A percentile compares a stretch with the other conserved stretches of the same genome.
Conservation (phyloP, 2,888 invertebrate genomes). For the Amphipoea oculea region DNA sequence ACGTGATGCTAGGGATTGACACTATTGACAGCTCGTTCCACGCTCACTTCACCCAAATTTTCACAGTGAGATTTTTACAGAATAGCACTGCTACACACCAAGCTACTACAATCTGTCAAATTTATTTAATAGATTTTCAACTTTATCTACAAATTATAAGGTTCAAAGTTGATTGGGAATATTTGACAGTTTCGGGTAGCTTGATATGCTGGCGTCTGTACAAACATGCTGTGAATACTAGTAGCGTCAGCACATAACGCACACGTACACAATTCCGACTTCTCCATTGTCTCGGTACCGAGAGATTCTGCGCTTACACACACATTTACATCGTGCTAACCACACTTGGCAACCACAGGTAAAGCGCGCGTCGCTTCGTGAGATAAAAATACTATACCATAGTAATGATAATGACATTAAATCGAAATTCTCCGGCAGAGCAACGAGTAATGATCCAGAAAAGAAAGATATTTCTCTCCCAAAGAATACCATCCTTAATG, state of each 20-base stretch:
- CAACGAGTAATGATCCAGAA: constrained; percentile 14
- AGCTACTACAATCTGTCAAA: too few relatives aligned
- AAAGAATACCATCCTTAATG: neutral
- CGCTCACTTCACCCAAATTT: too few relatives aligned
- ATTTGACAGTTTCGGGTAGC: too few relatives aligned
- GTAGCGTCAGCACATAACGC: neutral
- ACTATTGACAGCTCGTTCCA: too few relatives aligned
- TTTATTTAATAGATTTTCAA: too few relatives aligned
- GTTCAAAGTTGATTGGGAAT: too few relatives aligned
- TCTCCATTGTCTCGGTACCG: neutral
- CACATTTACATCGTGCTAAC: neutral
- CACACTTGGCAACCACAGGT: neutral
- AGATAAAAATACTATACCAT: neutral
- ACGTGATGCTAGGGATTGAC: too few relatives aligned
- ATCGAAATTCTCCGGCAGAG: neutral
- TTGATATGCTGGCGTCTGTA: too few relatives aligned
- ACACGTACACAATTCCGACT: neutral
- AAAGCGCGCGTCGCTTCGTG: neutral
- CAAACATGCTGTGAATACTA: neutral
- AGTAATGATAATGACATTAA: neutral
- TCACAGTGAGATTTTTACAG: too few relatives aligned
- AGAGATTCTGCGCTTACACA: neutral
- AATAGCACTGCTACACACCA: too few relatives aligned
- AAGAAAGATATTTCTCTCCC: neutral
- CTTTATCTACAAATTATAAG: too few relatives aligned